These are phyloP conservation scores for Cantharis flavilabris DNA, from an alignment of 2,888 invertebrate species.

Conservation along the genomic window DNA sequence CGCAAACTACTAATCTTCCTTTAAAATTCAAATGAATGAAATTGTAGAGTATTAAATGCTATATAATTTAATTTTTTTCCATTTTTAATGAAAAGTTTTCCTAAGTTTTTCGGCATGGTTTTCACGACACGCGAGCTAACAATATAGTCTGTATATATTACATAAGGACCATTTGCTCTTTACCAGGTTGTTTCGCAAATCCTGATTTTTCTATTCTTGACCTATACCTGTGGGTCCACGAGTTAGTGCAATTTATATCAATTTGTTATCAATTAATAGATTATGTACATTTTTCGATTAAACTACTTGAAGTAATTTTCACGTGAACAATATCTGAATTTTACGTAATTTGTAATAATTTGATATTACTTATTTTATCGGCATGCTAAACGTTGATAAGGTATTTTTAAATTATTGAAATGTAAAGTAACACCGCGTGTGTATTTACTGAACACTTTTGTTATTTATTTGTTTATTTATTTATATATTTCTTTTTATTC, in stretches of 20 bases:
- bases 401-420: neutral
- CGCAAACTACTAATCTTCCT: neutral
- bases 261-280: neutral
- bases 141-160: too few species aligned
- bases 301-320: neutral
- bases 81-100: neutral
- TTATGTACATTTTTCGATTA: neutral
- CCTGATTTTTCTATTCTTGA: neutral
- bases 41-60: neutral
- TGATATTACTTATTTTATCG: neutral
- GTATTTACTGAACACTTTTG: neutral
- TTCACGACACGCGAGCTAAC: neutral
- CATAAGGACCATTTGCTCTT: too few species aligned
- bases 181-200: neutral
- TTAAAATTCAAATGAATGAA: neutral
- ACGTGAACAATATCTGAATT: neutral
- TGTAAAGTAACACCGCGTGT: neutral
- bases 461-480: neutral
- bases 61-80: neutral
- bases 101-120: neutral
- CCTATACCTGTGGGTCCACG: neutral
- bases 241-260: neutral
- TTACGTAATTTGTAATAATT: neutral
- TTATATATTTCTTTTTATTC: neutral
- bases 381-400: neutral